Evolutionary conservation across 2,113 vertebrate genomes (phyloP), one percentile per base, ranked within the genome.

Genomic region (Cheirogaleus medius): DNA sequence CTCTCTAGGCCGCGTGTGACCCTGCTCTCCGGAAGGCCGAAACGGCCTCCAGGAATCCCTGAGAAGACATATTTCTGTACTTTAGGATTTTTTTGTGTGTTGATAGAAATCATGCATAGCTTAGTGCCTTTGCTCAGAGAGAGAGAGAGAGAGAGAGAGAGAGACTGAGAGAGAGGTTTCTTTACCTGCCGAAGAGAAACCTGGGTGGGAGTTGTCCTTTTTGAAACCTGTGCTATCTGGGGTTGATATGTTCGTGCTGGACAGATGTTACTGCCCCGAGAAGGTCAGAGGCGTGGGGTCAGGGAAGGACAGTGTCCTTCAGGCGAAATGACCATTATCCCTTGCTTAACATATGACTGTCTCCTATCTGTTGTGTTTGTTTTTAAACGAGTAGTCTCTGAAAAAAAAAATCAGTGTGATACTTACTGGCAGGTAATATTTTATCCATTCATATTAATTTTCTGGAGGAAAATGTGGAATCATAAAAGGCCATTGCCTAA

Each of bases 1-100:
- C 90, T 98, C 98, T 99, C 98, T 98, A 98, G 98, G 97, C 98
- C 98, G 98, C 97, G 97, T 98, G 98, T 97, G 97, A 98, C 89
- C 92, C 94, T 97, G 97, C 98, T 97, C 95, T 96, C 98, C 94
- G 97, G 97, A 98, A 98, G 98, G 93, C 98, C 96, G 80, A 94
- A 96, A 97, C 98, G 97, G 98, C 97, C 98, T 98, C 97, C 97
- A 97, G 98, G 98, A 97, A 98, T 98, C 98, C 98, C 98, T 94
- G 98, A 98, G 99, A 99, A 97, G 97, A 96, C 2, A 56, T 97
- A 95, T 98, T 98, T 98, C 97, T 94, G 97, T 97, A 96, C 98
- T 99, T 99, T 97, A 98, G 98, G 95, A 95, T 97, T 96, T 74
- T 69, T 71, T 64, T 39, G 8, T 23, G 58, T 20, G 32, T 82